Percentiles rank a stretch among this genome's conserved stretches.
These are phyloP conservation scores for Sternarchorhynchus goeldii DNA, from an alignment of 2,797 vertebrate genomes.

Conservation along the genomic window DNA sequence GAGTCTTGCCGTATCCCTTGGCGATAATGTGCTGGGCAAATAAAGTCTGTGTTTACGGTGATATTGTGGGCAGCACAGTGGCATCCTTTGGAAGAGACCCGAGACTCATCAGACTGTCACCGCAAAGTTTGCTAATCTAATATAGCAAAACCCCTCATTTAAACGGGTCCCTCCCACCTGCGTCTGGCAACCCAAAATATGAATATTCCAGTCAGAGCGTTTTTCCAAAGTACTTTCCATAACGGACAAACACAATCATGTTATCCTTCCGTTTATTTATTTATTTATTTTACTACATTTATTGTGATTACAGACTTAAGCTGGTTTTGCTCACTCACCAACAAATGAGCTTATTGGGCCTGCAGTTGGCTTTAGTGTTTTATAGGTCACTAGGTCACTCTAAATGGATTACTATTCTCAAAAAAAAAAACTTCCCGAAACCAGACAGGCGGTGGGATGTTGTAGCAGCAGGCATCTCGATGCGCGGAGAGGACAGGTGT, in stretches of 20 bases:
- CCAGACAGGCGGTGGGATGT: conserved; percentile 19
- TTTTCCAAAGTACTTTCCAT: background rate
- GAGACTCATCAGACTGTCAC: conserved; percentile 19
- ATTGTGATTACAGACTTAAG: conserved; percentile 58
- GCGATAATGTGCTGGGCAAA: conserved; percentile 53
- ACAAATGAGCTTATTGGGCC: conserved; percentile 72
- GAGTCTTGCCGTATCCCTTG: conserved; percentile 48
- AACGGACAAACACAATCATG: conserved; percentile 5
- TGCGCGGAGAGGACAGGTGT: conserved; percentile 47
- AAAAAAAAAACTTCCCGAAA: conserved; percentile 41
- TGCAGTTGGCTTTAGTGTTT: conserved; percentile 69
- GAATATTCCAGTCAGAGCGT: background rate
- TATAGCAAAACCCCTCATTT: conserved; percentile 12
- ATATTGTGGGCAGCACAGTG: conserved; percentile 42
- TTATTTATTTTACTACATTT: conserved; percentile 38
- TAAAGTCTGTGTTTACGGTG: conserved; percentile 53
- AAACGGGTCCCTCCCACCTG: background rate
- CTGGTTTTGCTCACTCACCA: conserved; percentile 59
- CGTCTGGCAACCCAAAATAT: background rate
- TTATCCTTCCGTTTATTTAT: conserved; percentile 13
- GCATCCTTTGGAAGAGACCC: conserved; percentile 38
- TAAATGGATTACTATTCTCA: conserved; percentile 68
- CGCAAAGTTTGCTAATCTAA: conserved; percentile 21
- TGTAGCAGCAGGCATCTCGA: conserved; percentile 39
- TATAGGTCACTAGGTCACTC: conserved; percentile 72